These are phyloP conservation scores for Tipula helvola DNA, from an alignment of 2,888 invertebrate species.

Conservation along the genomic window DNA sequence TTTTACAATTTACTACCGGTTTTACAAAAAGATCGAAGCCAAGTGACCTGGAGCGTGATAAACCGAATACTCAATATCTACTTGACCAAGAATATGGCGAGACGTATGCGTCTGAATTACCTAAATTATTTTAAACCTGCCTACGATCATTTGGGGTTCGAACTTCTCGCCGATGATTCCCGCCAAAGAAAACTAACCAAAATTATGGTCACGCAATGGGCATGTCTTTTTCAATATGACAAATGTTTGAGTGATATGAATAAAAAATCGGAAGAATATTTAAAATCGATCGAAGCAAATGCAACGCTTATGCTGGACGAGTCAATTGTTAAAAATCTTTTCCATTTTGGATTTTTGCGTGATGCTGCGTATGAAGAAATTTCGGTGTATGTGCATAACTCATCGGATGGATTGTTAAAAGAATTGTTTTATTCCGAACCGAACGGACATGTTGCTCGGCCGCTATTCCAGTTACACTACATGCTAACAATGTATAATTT, in stretches of 20 bases:
- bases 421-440: neutral
- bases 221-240: neutral
- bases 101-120: neutral
- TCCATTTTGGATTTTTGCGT: neutral
- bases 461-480: neutral
- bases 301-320: neutral
- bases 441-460: neutral
- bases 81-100: neutral
- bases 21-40: neutral
- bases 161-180: neutral
- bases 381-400: neutral
- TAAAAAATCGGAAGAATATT: neutral
- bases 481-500: neutral
- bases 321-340: neutral
- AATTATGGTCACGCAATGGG: neutral
- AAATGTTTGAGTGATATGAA: neutral
- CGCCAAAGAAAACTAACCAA: neutral
- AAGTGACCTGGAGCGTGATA: neutral
- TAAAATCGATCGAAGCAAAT: neutral
- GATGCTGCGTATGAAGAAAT: neutral
- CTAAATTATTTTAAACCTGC: neutral
- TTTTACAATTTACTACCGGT: neutral
- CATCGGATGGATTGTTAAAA: neutral
- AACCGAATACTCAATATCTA: neutral
- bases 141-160: neutral